Conservation (phyloP, 2,113 vertebrate genomes). For the Planiliza haematocheilus region DNA sequence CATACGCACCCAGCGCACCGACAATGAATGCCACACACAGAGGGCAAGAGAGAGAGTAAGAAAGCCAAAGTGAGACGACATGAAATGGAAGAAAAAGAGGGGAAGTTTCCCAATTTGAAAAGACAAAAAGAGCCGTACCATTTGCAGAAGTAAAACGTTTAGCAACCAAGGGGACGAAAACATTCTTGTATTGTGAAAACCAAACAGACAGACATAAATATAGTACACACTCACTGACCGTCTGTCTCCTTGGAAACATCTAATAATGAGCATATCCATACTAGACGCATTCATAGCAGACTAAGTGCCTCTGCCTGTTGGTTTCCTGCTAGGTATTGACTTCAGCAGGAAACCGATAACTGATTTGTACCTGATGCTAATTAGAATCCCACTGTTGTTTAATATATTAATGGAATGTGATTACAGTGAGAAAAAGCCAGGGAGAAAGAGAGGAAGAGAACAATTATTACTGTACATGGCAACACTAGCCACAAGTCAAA, state of each 20-base stretch:
- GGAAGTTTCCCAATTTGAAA: slow-evolving; percentile 7
- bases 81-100: slow-evolving; percentile 5
- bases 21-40: slow-evolving; percentile 59
- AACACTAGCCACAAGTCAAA: not conserved
- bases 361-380: slow-evolving; percentile 15
- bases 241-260: slow-evolving; percentile 26
- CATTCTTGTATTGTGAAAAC: not conserved
- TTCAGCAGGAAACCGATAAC: slow-evolving; percentile 17
- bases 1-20: slow-evolving; percentile 34
- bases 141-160: slow-evolving; percentile 44
- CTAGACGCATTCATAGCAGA: not conserved
- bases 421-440: not conserved
- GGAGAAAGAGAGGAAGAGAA: not conserved
- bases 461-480: not conserved
- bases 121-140: not conserved
- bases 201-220: slow-evolving; percentile 11
- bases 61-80: slow-evolving; percentile 11
- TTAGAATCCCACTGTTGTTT: slow-evolving; percentile 35
- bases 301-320: slow-evolving; percentile 5
- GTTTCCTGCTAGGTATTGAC: slow-evolving; percentile 41
- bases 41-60: slow-evolving; percentile 4
- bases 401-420: not conserved
- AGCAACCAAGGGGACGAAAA: slow-evolving; percentile 22
- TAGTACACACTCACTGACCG: not conserved
- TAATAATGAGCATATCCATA: slow-evolving; percentile 2